phyloP scores from a whole-genome alignment of 2,797 vertebrate species.

The Pampus argenteus region DNA sequence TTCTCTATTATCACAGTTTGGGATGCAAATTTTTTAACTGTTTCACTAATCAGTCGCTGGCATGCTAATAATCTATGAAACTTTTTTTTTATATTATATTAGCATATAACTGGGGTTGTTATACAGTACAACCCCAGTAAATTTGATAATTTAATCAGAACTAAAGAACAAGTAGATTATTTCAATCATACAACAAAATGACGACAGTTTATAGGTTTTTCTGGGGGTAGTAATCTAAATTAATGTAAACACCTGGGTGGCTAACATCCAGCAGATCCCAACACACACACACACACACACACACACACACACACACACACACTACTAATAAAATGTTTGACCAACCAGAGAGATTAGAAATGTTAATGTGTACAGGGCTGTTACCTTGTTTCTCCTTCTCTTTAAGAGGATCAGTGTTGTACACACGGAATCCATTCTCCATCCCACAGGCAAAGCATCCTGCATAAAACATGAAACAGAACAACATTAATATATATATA shows the following conservation, averaged over 20 bases:
- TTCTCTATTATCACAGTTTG: background rate
- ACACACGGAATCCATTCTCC: slow-evolving; percentile 99
- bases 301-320: background rate
- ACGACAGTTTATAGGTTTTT: background rate
- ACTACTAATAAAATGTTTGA: background rate
- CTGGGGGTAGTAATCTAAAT: background rate
- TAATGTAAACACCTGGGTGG: background rate
- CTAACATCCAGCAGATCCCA: no score
- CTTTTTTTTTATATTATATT: no score
- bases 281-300: no score
- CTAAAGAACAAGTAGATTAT: no score
- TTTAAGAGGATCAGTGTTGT: slow-evolving; percentile 98
- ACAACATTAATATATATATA: no score
- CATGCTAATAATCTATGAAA: background rate
- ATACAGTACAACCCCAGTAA: background rate
- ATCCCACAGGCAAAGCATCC: slow-evolving; percentile 99
- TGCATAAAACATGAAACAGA: slow-evolving; percentile 64
- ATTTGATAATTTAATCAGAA: background rate
- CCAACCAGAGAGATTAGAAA: background rate
- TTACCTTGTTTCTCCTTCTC: slow-evolving; percentile 99
- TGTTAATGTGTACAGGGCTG: background rate
- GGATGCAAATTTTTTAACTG: background rate
- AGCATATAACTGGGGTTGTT: no score
- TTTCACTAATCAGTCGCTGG: background rate
- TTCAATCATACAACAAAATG: background rate